Base-by-base conservation (phyloP, 2,113 vertebrate genomes). In the Falcunculus frontatus region DNA sequence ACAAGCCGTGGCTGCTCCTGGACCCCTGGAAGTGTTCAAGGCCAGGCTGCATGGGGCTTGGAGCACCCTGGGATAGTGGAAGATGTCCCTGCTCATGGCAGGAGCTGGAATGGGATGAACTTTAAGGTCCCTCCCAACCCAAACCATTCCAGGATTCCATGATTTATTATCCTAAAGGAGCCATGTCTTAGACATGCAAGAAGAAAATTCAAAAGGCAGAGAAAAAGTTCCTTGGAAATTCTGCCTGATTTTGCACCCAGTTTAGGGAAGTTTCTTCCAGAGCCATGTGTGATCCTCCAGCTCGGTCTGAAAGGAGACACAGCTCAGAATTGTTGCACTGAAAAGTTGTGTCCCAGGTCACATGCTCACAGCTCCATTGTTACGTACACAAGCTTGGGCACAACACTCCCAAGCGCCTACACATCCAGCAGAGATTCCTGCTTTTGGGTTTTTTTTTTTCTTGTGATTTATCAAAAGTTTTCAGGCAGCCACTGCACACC, bases 261-360 rank as follows among this genome's bases (percentile, higher is more conserved):
- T 13, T 59, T 9, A 27, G 33, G 60, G 70, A 30, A 5, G 12
- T 91, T 77, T 11, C 44, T 64, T 60, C 60, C 89, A 20, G 17
- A 55, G 25, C 25, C 19, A 2, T 0, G 2, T 26, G 44, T 14
- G 44, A 41, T 16, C 50, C 65, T 47, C 4, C 1, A 64, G 7
- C 64, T 87, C 59, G 52, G 23, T 59, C 42, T 44, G 30, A 42
- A 23, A 46, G 80, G 32, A 60, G 44, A 33, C 4, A 3, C 15
- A 27, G 4, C 35, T 74, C 0, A 0, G 60, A 64, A 19, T 27
- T 35, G 14, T 30, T 32, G 73, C 73, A 5, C 14, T 64, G 55
- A 26, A 41, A 77, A 92, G 16, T 16, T 8, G 14, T 57, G 20
- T 55, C 57, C 88, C 57, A 23, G 9, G 7, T 87, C 20, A 35